Evolutionary conservation across 1,140 invertebrate species (phyloP).

Genomic region (Cydia fagiglandana): DNA sequence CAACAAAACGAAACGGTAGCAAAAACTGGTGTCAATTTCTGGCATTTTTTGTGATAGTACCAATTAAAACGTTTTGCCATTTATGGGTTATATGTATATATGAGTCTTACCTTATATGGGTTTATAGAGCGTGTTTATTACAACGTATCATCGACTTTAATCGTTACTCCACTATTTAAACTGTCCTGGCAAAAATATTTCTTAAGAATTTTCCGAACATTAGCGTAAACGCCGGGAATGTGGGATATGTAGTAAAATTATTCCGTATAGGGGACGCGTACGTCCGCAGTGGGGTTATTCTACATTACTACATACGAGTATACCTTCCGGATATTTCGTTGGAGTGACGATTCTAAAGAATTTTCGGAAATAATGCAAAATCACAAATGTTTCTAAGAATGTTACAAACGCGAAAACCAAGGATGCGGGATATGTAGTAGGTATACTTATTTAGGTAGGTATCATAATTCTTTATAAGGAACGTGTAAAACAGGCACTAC

Average conservation of each 20-base stretch:
- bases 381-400: no score
- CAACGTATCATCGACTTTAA: not conserved
- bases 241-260: not conserved
- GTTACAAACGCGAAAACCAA: no score
- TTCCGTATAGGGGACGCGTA: not conserved
- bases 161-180: not conserved
- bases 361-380: no score
- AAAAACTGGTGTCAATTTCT: slow-evolving; percentile 4
- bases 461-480: no score
- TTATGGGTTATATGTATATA: not conserved
- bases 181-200: not conserved
- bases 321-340: no score
- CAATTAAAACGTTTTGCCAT: not conserved
- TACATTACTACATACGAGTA: no score
- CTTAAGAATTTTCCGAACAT: not conserved
- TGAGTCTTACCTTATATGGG: not conserved
- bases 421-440: not conserved
- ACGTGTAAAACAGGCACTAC: no score
- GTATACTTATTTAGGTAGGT: no score
- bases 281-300: no score
- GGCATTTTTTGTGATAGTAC: not conserved
- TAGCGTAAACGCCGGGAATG: not conserved
- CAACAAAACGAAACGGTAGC: not conserved
- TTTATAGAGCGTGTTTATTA: not conserved
- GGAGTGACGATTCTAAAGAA: no score